Base-by-base conservation (phyloP, 2,113 vertebrate species). In the Python bivittatus region DNA sequence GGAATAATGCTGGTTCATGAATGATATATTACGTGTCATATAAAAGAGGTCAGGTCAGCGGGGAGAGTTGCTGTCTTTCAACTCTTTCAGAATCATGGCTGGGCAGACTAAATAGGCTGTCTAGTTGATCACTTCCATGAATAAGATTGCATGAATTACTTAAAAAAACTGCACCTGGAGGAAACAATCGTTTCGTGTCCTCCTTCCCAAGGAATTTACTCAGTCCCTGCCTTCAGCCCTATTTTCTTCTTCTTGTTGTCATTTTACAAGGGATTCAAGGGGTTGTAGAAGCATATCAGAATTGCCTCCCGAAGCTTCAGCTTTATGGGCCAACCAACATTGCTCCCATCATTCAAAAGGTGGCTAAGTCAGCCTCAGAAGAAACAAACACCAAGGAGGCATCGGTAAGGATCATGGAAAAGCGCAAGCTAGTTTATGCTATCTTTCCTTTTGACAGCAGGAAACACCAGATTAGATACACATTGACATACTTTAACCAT, bases 291-390 rank as follows among this genome's bases (percentile, higher is more conserved):
- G 99, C 99, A 15, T 99, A 99, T 93, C 99, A 99, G 97, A 99
- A 98, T 96, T 99, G 99, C 93, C 98, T 99, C 54, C 99, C 99
- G 0, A 99, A 99, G 93, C 98, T 99, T 93, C 99, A 99, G 94
- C 98, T 99, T 6, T 99, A 99, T 0, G 99, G 99, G 0, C 99
- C 99, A 0, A 99, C 99, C 90, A 99, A 99, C 97, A 99, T 99
- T 15, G 99, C 99, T 58, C 99, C 99, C 93, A 99, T 99, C 97
- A 99, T 99, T 94, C 98, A 99, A 96, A 99, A 99, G 96, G 99
- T 99, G 17, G 99, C 99, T 93, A 98, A 98, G 93, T 98, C 98
- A 0, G 99, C 99, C 1, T 99, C 99, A 0, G 98, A 99, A 96
- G 99, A 99, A 96, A 98, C 98, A 53, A 99, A 99, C 96, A 99